Evolutionary conservation across 1,140 invertebrate species (phyloP).

Genomic region (Harlomillsia oculata): DNA sequence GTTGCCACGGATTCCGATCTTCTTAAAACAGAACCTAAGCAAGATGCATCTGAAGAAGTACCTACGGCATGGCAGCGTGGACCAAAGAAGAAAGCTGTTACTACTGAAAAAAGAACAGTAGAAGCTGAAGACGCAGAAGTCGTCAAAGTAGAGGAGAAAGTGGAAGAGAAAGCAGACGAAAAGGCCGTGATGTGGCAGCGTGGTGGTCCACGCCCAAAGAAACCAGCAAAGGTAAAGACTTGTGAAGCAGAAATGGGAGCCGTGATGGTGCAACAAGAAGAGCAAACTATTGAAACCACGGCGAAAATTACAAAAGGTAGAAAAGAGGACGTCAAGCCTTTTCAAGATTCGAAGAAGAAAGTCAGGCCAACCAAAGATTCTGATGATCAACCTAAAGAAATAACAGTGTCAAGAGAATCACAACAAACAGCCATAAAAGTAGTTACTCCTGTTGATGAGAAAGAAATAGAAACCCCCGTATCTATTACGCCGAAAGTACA

Average conservation of each 20-base stretch:
- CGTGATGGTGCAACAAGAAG: conserved; percentile 9
- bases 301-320: neutral
- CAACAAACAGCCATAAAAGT: too few species aligned
- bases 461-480: too few species aligned
- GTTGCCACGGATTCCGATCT: neutral
- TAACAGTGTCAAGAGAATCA: too few species aligned
- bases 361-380: neutral
- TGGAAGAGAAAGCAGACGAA: conserved; percentile 12
- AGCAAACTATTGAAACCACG: too few species aligned
- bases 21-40: neutral
- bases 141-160: conserved; percentile 4
- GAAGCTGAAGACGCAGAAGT: conserved; percentile 17
- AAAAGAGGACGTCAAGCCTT: neutral
- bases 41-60: neutral
- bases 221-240: too few species aligned
- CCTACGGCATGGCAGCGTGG: neutral
- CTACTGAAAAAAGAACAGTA: too few species aligned
- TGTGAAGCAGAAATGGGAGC: conserved; percentile 13
- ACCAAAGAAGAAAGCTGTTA: conserved; percentile 24
- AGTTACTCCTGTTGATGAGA: too few species aligned
- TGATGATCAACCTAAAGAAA: neutral
- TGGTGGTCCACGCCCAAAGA: too few species aligned
- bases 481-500: too few species aligned
- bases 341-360: neutral
- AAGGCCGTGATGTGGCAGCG: neutral